Base-by-base conservation (phyloP, 1,140 invertebrate species). In the Heliconius melpomene region DNA sequence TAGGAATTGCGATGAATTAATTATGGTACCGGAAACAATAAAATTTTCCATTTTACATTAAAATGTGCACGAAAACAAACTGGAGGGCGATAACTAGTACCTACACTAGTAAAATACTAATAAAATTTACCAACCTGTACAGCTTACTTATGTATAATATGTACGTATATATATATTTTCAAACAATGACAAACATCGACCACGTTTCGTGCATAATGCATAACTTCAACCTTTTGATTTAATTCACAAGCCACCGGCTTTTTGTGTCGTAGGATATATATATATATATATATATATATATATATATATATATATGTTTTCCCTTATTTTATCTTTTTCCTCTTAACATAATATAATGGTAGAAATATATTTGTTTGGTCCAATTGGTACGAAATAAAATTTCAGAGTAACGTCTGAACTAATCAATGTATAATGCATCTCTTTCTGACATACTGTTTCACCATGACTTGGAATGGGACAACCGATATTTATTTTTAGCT, bases 211-310 rank as follows among this genome's bases (percentile, higher is more conserved):
- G 75, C 57, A 70, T 76, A 76, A 76, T 76, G 60, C 60, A 75
- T 75, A 57, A 50, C 40, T 66, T 76, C 38, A 70, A 71, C 75
- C 60, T 76, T 70, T 76, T 40, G 74, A 36, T 75, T 79, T 75
- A 79, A 78, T 79, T 73, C 75, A 72, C 78, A 81, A 79, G 77
- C 57, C 50, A 76, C 54, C 36, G 70, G 75, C 77, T 79, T 77
- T 78, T 80, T 78, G 57, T n/a, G 11, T 66, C 60, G 60, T 66
- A 66, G 60, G 26, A 66, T 29, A 66, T 46, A 29, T 66, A 5
- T 29, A 66, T 0, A 16, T 16, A 18, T 20, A 52, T 52, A 8
- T 52, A 52, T 29, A n/a, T n/a, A 66, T 29, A 66, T 46, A 29
- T 66, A 5, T 29, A 66, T 0, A 16, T 16, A 18, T 20, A 52